Conservation (phyloP, 2,888 invertebrate genomes). For the Sepioteuthis lessoniana region DNA sequence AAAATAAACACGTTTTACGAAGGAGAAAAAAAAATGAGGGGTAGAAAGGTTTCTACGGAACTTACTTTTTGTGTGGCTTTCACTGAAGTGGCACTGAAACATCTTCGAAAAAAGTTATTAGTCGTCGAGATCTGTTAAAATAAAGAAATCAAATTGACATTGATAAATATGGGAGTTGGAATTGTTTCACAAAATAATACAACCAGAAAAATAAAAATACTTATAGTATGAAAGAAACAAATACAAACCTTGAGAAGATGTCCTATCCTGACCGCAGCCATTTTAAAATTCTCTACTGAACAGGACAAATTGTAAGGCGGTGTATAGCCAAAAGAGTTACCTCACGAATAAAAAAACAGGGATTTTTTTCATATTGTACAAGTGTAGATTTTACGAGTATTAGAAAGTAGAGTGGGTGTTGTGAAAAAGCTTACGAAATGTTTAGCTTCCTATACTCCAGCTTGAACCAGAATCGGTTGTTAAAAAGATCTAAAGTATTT, state of each 20-base stretch:
- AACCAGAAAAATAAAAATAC: background rate
- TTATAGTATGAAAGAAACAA: no score
- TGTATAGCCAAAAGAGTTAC: background rate
- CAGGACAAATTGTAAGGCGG: background rate
- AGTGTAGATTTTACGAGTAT: no score
- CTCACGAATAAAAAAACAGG: no score
- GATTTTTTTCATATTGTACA: no score
- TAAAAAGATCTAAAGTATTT: no score
- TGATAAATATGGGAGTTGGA: background rate
- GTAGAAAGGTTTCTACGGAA: no score
- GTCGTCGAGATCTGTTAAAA: slow-evolving; percentile 48
- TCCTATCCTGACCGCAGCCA: slow-evolving; percentile 53
- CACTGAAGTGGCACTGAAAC: slow-evolving; percentile 52
- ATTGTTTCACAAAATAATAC: background rate
- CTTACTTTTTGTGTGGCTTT: slow-evolving; percentile 54
- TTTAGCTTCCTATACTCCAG: no score
- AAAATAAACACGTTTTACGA: no score
- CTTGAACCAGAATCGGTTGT: no score
- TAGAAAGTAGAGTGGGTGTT: no score
- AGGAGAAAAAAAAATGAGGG: no score
- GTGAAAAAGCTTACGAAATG: no score
- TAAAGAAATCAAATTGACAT: background rate
- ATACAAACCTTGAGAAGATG: slow-evolving; percentile 48
- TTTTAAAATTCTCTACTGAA: slow-evolving; percentile 49
- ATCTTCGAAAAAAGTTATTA: slow-evolving; percentile 51